Evolutionary conservation across 2,113 vertebrate genomes (phyloP), one percentile per base, ranked within the genome.

Genomic region (Monopterus albus): DNA sequence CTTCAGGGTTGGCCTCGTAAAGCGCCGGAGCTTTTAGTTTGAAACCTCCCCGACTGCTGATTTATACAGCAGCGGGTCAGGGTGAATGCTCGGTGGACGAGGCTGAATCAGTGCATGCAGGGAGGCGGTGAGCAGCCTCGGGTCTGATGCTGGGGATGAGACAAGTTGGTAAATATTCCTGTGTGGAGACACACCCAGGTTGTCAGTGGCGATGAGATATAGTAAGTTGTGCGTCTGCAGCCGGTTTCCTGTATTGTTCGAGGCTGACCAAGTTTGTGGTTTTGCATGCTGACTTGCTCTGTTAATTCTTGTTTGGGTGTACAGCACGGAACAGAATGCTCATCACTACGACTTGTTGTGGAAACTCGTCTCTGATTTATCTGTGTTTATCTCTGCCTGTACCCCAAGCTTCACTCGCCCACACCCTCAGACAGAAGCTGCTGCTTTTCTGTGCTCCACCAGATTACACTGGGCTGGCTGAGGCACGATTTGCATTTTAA

Each of bases 141-240:
- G 18, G 10, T 39, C 20, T 79, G 83, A 64, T 78, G 72, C 64
- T 47, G 79, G 36, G 70, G 64, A 72, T 64, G 60, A 61, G n/a
- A n/a, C 69, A 79, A 84, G 72, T 88, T 88, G 76, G 26, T 75
- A 17, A 57, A 71, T 72, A 38, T 84, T 15, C 20, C 55, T 61
- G 61, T 81, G 80, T 72, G 69, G 86, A 90, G 92, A 93, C 93
- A 94, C 93, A 92, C 92, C 91, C 92, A 77, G 86, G 82, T 75
- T 86, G 83, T 81, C 80, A 78, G 83, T 60, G 87, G 76, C 78
- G 85, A 68, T 81, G 84, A 83, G 81, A 79, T 55, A n/a, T n/a
- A n/a, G n/a, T n/a, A 92, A 92, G 86, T 92, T 90, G 84, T 73
- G 82, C 65, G 85, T 49, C 84, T 88, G 87, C 84, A 84, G 75